These are phyloP conservation scores for Sphaerophoria rueppellii DNA, from an alignment of 2,888 invertebrate genomes.

Conservation along the genomic window DNA sequence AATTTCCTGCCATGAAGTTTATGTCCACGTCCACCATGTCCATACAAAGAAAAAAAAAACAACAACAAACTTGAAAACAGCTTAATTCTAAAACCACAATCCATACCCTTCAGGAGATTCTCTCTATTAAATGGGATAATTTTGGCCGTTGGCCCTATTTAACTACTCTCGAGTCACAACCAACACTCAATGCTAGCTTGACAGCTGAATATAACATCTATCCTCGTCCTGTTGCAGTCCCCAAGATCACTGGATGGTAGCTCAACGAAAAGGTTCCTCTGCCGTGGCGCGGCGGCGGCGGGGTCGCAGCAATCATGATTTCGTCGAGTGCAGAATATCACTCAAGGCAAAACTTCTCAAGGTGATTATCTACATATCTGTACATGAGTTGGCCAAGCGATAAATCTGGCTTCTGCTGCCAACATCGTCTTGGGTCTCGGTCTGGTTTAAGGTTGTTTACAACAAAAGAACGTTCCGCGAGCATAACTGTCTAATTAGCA, in stretches of 20 bases:
- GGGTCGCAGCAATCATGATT: slow-evolving; percentile 38
- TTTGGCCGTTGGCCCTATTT: slow-evolving; percentile 35
- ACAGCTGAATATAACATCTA: slow-evolving; percentile 60
- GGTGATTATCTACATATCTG: slow-evolving; percentile 72
- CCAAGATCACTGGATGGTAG: neutral
- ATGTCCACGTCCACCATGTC: neutral
- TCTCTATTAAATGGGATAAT: slow-evolving; percentile 59
- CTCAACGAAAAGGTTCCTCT: no score
- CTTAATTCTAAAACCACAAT: slow-evolving; percentile 13
- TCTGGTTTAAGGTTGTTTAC: slow-evolving; percentile 5
- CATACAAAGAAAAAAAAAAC: neutral
- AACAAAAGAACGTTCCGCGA: slow-evolving; percentile 70
- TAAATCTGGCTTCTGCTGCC: slow-evolving; percentile 56
- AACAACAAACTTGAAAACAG: neutral
- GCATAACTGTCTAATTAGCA: slow-evolving; percentile 73
- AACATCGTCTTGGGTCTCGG: neutral
- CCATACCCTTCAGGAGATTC: slow-evolving; percentile 4
- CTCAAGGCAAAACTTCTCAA: slow-evolving; percentile 71
- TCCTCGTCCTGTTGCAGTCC: slow-evolving; percentile 19
- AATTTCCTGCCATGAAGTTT: neutral
- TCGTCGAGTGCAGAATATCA: slow-evolving; percentile 41
- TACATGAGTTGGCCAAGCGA: slow-evolving; percentile 64
- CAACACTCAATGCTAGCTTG: slow-evolving; percentile 40
- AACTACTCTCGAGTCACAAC: slow-evolving; percentile 19
- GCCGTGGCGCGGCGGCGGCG: no score